Percentiles rank a stretch among this genome's conserved stretches.
phyloP scores from a whole-genome alignment of 2,113 vertebrate species.

The Oryctolagus cuniculus region DNA sequence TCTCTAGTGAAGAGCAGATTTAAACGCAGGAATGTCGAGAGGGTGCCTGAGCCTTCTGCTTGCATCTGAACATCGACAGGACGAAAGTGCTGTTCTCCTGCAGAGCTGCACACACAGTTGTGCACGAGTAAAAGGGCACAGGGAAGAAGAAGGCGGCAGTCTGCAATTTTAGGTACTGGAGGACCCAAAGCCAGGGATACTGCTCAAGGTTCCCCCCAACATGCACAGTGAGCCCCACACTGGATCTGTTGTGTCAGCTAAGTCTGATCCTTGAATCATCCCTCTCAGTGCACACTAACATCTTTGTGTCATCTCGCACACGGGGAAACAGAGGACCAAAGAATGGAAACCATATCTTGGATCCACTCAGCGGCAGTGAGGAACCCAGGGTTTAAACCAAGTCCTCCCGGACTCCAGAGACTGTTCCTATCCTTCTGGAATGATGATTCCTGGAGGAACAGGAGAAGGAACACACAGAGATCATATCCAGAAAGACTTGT shows the following conservation, averaged over 20 bases:
- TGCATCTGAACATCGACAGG: not conserved
- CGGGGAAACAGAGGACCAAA: not conserved
- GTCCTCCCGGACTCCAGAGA: not conserved
- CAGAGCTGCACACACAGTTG: accelerated
- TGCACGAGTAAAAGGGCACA: accelerated
- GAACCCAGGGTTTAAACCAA: not conserved
- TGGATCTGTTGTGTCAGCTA: not conserved
- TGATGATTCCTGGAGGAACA: not conserved
- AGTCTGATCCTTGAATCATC: not conserved
- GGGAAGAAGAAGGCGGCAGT: accelerated
- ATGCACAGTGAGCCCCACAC: not conserved
- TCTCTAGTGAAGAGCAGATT: not conserved
- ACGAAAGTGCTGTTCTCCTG: not conserved
- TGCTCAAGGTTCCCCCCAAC: not conserved
- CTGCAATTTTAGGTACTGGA: not conserved
- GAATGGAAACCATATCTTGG: not conserved
- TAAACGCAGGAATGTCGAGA: not conserved
- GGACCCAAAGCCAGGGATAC: not conserved
- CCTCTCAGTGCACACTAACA: not conserved
- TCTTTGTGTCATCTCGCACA: not conserved
- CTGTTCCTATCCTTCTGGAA: not conserved
- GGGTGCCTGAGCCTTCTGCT: not conserved
- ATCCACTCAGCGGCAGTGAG: not conserved
- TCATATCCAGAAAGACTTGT: not conserved
- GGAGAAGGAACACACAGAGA: not conserved